Base-by-base conservation (phyloP, 1,140 invertebrate species). In the Dolichoris vasculosae region DNA sequence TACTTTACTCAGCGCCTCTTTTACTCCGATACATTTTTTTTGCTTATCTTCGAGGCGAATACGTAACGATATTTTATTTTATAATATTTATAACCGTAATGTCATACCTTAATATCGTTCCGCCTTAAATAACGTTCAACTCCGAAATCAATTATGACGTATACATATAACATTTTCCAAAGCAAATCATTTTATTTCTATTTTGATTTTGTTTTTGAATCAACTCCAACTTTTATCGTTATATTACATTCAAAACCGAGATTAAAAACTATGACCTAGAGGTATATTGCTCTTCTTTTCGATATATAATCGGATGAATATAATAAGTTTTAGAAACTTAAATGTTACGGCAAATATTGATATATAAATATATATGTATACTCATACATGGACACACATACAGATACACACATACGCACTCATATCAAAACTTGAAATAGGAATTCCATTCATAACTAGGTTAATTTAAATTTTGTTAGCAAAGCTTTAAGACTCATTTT, bases 301-400 rank as follows among this genome's bases (percentile, higher is more conserved):
- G 1, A 73, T n/a, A 73, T 9, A 73, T 40, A 43, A 73, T 43
- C 15, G 20, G 43, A 43, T 73, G 6, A 26, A 73, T 43, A 73
- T 1, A 69, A 69, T 38, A 69, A 8, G 0, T 69, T 69, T 20
- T 69, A 69, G 4, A 69, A 38, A 17, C 26, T 40, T n/a, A 9
- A 73, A 43, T 40, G 69, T 6, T 20, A 73, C 43, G 11, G 69
- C 40, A 73, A 73, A 69, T 69, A 69, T 69, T 69, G 67, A 38
- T 3, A 20, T 38, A 69, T 20, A 4, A 23, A 38, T 67, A 23
- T 69, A 38, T 23, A 38, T 17, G n/a, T 38, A 17, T 64, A 64
- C 32, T 64, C n/a, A 64, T n/a, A n/a, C n/a, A n/a, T n/a, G n/a
- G n/a, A n/a, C n/a, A n/a, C n/a, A n/a, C n/a, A n/a, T n/a, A n/a